Evolutionary conservation across 2,113 vertebrate genomes (phyloP), one percentile per base, ranked within the genome.

Genomic region (Regulus satrapa): DNA sequence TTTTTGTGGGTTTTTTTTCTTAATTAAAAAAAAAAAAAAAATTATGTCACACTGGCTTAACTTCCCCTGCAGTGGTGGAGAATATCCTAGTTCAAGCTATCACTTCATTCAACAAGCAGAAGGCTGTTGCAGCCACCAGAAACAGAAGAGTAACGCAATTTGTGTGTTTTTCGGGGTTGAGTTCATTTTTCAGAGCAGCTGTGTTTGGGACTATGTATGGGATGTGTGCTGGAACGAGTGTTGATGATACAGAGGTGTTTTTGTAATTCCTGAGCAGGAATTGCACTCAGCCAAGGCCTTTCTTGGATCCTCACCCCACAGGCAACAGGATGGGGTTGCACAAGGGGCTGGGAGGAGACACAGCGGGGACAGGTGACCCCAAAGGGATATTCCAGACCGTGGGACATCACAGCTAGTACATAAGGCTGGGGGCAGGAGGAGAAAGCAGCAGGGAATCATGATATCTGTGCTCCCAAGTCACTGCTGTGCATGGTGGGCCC

Each of bases 401-500:
- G 13, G 23, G 14, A 14, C 4, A 51, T 14, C 18, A 20, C 20
- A 12, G 13, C 52, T 6, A 5, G 29, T 14, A 10, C 4, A 9
- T 8, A 26, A 29, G 14, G 5, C 52, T 28, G 25, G 18, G 38
- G 18, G 15, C 41, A 59, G 21, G 43, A 72, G 40, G 3, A 51
- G 29, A 7, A 59, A 71, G 16, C 17, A 52, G 31, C 29, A 40
- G 9, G 9, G 6, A 28, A 38, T 5, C 1, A 34, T 24, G 29
- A 10, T 5, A 7, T 54, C 54, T 54, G 18, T 14, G 2, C 14
- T 79, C 40, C 34, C 18, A 59, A 64, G 18, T 32, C 29, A 34
- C 12, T 4, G 8, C 5, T 40, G 21, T 3, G 2, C 4, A 3
- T 6, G 25, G 14, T 16, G 18, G 9, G 14, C 9, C 12, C 21